phyloP scores from a whole-genome alignment of 2,113 vertebrate genomes.

The Phainopepla nitens region DNA sequence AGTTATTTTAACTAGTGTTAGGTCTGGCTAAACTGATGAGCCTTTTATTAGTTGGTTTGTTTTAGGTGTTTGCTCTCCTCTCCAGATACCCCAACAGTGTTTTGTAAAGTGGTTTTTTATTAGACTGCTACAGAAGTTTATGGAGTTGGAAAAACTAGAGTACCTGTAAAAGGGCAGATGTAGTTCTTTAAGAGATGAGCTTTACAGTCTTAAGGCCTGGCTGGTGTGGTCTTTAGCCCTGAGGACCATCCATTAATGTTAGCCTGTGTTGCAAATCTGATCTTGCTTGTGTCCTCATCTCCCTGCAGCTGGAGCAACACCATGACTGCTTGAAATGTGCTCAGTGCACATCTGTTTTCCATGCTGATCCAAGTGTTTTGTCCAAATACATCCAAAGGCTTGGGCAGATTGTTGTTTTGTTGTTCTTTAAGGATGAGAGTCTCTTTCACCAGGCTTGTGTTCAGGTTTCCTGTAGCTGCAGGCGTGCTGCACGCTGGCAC shows the following conservation, averaged over 20 bases:
- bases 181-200: not conserved
- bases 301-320: not conserved
- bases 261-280: not conserved
- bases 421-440: rapidly evolving
- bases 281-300: not conserved
- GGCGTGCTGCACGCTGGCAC: not conserved
- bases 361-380: not conserved
- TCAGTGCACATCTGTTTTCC: not conserved
- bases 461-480: not conserved
- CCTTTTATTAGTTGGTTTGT: slow-evolving; percentile 22
- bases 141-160: not conserved
- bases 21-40: not conserved
- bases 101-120: slow-evolving; percentile 44
- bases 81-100: not conserved
- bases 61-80: slow-evolving; percentile 25
- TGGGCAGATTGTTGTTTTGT: rapidly evolving
- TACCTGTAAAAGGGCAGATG: slow-evolving; percentile 2
- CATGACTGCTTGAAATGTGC: rapidly evolving
- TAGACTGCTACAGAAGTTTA: slow-evolving; percentile 31
- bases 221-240: not conserved
- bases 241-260: not conserved
- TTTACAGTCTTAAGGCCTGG: not conserved
- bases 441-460: rapidly evolving
- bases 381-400: not conserved
- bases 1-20: slow-evolving; percentile 48